phyloP scores from a whole-genome alignment of 2,113 vertebrate genomes.

The Dasyprocta punctata region DNA sequence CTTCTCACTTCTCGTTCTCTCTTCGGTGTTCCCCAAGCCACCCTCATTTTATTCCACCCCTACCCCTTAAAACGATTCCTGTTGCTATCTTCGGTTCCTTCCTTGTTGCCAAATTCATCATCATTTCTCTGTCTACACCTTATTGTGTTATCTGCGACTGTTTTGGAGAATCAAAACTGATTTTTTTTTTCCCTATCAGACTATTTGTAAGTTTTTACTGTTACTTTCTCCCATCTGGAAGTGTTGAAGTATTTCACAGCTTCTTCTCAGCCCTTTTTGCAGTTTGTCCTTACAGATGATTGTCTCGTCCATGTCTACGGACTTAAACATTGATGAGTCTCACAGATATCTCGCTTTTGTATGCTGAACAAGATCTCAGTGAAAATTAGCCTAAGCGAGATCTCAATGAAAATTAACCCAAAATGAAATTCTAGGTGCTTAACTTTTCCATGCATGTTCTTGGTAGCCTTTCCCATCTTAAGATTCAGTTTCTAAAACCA shows the following conservation, averaged over 20 bases:
- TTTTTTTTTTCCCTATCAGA: background rate
- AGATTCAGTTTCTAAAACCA: background rate
- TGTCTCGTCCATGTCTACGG: background rate
- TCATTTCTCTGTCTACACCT: background rate
- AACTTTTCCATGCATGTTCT: background rate
- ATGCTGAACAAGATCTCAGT: background rate
- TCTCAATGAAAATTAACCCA: background rate
- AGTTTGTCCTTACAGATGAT: background rate
- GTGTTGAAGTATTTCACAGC: background rate
- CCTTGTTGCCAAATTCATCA: background rate
- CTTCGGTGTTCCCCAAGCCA: background rate
- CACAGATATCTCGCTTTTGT: background rate
- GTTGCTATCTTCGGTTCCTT: background rate
- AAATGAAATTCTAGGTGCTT: background rate
- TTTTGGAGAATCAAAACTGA: background rate
- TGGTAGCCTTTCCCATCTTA: background rate
- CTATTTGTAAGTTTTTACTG: background rate
- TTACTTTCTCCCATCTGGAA: background rate
- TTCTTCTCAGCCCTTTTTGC: conserved; percentile 18
- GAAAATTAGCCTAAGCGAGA: background rate
- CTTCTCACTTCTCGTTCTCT: background rate
- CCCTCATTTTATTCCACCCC: background rate
- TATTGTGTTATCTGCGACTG: background rate
- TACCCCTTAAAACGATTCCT: background rate
- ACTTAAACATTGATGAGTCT: background rate